phyloP scores from a whole-genome alignment of 2,113 vertebrate species.

The Chiloscyllium plagiosum region DNA sequence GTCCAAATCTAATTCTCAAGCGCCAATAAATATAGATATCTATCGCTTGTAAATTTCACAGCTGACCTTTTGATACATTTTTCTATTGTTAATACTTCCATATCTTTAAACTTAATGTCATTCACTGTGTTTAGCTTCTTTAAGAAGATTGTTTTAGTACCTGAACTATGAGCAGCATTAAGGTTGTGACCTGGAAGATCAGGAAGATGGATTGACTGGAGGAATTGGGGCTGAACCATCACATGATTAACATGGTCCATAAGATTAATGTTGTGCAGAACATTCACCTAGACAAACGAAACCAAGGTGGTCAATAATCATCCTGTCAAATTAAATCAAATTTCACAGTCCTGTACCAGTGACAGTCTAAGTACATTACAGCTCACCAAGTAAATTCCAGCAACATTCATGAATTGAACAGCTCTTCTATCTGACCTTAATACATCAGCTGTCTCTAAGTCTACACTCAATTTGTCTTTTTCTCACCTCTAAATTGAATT shows the following conservation, averaged over 20 bases:
- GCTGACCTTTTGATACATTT: neutral
- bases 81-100: neutral
- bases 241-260: slow-evolving; percentile 71
- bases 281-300: slow-evolving; percentile 62
- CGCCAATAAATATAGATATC: neutral
- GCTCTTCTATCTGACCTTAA: neutral
- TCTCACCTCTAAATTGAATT: slow-evolving; percentile 83
- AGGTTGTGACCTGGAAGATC: slow-evolving; percentile 40
- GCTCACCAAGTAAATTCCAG: slow-evolving; percentile 27
- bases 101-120: neutral
- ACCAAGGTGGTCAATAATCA: slow-evolving; percentile 36
- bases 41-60: neutral
- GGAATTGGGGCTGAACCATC: slow-evolving; percentile 73
- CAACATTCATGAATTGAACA: slow-evolving; percentile 19
- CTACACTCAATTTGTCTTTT: neutral
- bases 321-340: slow-evolving; percentile 29
- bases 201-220: slow-evolving; percentile 70
- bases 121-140: neutral
- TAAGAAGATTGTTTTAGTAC: neutral
- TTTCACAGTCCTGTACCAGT: neutral
- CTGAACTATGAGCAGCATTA: slow-evolving; percentile 33
- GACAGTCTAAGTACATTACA: neutral
- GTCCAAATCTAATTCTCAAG: neutral
- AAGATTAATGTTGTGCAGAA: slow-evolving; percentile 69
- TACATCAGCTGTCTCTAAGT: neutral